A percentile compares a stretch with the other conserved stretches of the same genome.
phyloP scores from a whole-genome alignment of 2,888 invertebrate genomes.

The Neoitamus cyanurus region DNA sequence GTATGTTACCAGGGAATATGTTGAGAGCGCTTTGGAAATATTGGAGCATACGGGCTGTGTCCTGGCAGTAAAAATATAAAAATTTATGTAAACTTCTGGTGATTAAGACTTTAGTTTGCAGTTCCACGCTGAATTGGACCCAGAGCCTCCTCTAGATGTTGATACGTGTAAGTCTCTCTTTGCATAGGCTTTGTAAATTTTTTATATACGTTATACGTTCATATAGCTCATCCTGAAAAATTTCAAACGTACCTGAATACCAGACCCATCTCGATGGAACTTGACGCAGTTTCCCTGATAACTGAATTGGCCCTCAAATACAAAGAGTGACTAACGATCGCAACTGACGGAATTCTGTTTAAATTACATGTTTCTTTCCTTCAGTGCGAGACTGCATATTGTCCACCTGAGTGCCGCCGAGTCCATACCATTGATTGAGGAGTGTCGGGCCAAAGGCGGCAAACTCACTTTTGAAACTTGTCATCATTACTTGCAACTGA shows the following conservation, averaged over 20 bases:
- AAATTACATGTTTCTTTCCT: neutral
- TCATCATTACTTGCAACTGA: constrained; percentile 73
- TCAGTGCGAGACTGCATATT: constrained; percentile 72
- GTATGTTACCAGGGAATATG: constrained; percentile 69
- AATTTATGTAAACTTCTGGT: neutral
- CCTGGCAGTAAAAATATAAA: constrained; percentile 74
- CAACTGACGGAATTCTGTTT: neutral
- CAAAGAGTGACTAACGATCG: constrained; percentile 59
- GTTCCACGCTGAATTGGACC: constrained; percentile 76
- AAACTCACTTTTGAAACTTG: constrained; percentile 76
- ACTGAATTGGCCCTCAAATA: constrained; percentile 69
- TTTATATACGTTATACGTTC: neutral
- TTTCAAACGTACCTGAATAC: constrained; percentile 72
- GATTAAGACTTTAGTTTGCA: constrained; percentile 60
- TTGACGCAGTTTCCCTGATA: constrained; percentile 71
- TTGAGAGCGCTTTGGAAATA: constrained; percentile 70
- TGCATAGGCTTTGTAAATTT: neutral
- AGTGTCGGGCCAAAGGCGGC: constrained; percentile 66
- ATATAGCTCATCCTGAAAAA: constrained; percentile 69
- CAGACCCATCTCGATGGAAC: constrained; percentile 73
- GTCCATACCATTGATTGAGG: constrained; percentile 69
- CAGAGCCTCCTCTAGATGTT: constrained; percentile 57
- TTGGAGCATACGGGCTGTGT: constrained; percentile 71
- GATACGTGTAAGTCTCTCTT: constrained; percentile 37
- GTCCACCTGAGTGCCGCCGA: constrained; percentile 74